These are phyloP conservation scores for Urophycis tenuis DNA, from an alignment of 2,797 vertebrate species.

Conservation along the genomic window DNA sequence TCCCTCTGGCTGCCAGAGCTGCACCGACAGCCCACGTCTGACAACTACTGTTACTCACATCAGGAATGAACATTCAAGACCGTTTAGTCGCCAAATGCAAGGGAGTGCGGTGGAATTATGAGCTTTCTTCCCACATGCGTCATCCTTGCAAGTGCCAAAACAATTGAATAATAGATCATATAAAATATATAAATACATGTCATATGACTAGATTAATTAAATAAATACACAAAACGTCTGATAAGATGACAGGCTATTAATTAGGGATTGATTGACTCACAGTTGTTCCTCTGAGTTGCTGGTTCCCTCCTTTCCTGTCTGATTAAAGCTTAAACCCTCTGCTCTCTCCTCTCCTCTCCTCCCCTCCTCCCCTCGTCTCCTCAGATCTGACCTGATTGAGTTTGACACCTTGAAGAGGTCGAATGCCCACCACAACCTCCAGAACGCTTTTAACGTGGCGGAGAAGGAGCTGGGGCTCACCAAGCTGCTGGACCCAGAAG, in stretches of 20 bases:
- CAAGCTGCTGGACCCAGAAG: conserved; percentile 90
- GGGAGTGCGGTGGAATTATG: background rate
- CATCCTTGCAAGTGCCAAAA: background rate
- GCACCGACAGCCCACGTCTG: background rate
- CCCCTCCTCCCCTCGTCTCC: background rate
- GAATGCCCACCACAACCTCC: conserved; percentile 93
- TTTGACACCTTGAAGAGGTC: conserved; percentile 87
- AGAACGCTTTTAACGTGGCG: conserved; percentile 89
- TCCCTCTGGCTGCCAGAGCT: background rate
- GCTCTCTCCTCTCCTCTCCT: background rate
- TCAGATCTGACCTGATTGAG: conserved; percentile 87
- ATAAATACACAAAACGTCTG: background rate
- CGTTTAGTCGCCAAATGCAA: background rate
- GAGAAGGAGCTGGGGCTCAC: conserved; percentile 92
- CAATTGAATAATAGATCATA: background rate
- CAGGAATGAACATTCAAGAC: background rate
- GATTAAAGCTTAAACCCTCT: conserved; percentile 1
- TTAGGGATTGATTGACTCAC: background rate
- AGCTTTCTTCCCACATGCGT: background rate
- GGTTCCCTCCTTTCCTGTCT: background rate
- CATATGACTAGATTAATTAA: background rate
- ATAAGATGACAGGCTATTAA: background rate
- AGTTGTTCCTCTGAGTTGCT: background rate
- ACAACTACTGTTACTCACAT: background rate
- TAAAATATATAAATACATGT: background rate